Conservation (phyloP, 2,888 invertebrate species). For the Megamerina dolium region DNA sequence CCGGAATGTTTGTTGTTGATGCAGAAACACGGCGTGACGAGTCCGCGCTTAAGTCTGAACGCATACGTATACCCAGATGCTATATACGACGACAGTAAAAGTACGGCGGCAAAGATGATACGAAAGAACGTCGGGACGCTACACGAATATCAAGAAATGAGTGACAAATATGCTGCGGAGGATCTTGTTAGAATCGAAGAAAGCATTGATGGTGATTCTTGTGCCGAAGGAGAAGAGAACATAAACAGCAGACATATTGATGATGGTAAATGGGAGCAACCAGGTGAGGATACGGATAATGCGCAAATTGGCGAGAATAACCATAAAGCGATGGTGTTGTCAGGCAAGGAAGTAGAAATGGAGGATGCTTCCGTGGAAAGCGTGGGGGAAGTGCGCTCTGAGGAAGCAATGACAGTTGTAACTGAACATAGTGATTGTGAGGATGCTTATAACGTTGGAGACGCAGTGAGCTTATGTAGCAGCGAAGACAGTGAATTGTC, state of each 20-base stretch:
- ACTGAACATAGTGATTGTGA: conserved; percentile 10
- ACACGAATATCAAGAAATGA: background rate
- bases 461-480: conserved; percentile 62
- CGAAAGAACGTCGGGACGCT: conserved; percentile 8
- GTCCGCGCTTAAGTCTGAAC: conserved; percentile 33
- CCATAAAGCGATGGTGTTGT: conserved; percentile 10
- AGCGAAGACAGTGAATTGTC: conserved; percentile 76
- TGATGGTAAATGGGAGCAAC: too few relatives aligned
- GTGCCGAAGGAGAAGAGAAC: too few relatives aligned
- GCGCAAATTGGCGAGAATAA: conserved; percentile 2
- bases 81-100: background rate
- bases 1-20: conserved; percentile 43
- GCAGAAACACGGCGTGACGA: conserved; percentile 39
- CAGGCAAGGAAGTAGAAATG: conserved; percentile 15
- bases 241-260: too few relatives aligned
- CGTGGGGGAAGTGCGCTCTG: conserved; percentile 8
- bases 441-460: conserved; percentile 32
- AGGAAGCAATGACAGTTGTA: conserved; percentile 7
- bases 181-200: conserved; percentile 14
- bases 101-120: conserved; percentile 4
- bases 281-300: background rate
- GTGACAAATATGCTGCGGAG: conserved; percentile 11
- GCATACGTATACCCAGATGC: background rate
- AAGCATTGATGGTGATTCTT: conserved; percentile 19
- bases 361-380: conserved; percentile 18